Conservation (phyloP, 2,797 vertebrate species). For the Odontamblyopus lacepedii region DNA sequence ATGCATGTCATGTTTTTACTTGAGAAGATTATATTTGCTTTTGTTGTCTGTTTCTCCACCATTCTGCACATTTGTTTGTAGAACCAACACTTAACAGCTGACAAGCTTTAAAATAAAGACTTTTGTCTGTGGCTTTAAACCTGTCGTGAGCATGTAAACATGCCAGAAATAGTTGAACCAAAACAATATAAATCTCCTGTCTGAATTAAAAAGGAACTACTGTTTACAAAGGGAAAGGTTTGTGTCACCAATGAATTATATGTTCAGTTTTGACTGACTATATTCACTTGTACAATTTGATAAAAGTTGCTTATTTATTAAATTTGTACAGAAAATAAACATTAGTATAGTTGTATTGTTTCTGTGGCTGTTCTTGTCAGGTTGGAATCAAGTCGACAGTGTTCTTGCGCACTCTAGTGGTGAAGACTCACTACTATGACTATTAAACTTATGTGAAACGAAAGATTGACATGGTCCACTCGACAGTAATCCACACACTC, state of each 20-base stretch:
- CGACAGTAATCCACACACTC: not conserved
- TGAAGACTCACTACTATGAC: not conserved
- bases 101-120: not conserved
- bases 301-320: slow-evolving; percentile 63
- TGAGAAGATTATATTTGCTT: slow-evolving; percentile 30
- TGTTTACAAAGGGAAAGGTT: not conserved
- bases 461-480: not conserved
- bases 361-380: not conserved
- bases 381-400: not conserved
- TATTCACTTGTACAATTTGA: slow-evolving; percentile 40
- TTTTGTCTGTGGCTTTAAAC: not conserved
- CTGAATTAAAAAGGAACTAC: not conserved
- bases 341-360: slow-evolving; percentile 58
- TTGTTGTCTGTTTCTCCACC: slow-evolving; percentile 5
- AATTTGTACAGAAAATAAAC: slow-evolving; percentile 70
- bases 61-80: not conserved
- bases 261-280: slow-evolving; percentile 11
- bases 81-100: not conserved
- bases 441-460: not conserved
- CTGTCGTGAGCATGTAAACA: not conserved
- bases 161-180: not conserved
- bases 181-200: not conserved
- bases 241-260: not conserved
- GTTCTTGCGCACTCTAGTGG: slow-evolving; percentile 57
- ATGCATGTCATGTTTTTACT: slow-evolving; percentile 54